phyloP scores from a whole-genome alignment of 2,797 vertebrate genomes.

The Rhincodon typus region DNA sequence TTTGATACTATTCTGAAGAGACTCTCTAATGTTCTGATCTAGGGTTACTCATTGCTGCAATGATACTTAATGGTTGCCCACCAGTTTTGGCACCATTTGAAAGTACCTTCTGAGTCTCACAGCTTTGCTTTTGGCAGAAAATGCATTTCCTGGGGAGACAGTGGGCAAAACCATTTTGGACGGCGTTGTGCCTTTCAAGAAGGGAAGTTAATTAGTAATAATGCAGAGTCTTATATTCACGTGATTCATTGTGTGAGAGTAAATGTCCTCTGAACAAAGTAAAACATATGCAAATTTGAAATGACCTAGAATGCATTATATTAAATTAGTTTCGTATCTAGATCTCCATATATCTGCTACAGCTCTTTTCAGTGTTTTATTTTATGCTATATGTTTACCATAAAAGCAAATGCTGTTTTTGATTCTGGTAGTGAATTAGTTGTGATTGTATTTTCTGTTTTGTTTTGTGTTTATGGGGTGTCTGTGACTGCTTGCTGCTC shows the following conservation, averaged over 20 bases:
- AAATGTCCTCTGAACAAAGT: background rate
- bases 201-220: background rate
- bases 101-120: background rate
- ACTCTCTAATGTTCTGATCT: background rate
- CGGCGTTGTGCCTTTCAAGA: background rate
- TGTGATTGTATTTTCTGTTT: constrained; percentile 15
- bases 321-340: background rate
- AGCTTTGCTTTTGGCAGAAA: background rate
- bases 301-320: background rate
- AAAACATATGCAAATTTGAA: background rate
- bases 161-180: background rate
- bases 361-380: background rate
- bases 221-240: background rate
- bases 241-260: background rate
- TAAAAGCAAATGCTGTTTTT: constrained; percentile 26
- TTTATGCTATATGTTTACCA: background rate
- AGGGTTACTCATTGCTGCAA: background rate
- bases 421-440: background rate
- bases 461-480: constrained; percentile 31
- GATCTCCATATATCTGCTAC: background rate
- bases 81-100: background rate
- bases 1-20: background rate
- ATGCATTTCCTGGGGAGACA: background rate
- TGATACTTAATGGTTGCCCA: background rate
- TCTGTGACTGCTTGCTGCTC: constrained; percentile 63